Conservation (phyloP, 2,888 invertebrate species). For the Adela reaumurella region DNA sequence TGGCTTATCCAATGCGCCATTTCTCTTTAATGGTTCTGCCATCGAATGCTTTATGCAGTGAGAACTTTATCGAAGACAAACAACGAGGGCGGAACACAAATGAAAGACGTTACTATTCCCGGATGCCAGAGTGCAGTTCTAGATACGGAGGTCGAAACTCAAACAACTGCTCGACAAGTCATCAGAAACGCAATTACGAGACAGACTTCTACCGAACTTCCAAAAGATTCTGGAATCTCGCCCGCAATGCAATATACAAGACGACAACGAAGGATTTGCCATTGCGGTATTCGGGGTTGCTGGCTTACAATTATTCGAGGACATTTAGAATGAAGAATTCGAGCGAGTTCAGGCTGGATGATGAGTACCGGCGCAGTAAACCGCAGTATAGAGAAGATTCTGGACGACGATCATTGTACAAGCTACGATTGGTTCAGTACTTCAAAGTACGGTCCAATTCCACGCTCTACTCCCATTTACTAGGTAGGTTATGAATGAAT, state of each 20-base stretch:
- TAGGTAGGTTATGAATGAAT: conserved; percentile 29
- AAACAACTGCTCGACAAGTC: neutral
- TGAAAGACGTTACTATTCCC: neutral
- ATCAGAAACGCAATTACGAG: conserved; percentile 17
- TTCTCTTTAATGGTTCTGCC: neutral
- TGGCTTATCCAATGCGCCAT: conserved; percentile 19
- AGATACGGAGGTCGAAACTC: neutral
- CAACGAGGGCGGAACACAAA: neutral
- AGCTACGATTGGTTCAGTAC: conserved; percentile 31
- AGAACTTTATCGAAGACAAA: neutral
- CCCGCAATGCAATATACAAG: conserved; percentile 23
- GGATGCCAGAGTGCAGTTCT: neutral
- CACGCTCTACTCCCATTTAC: conserved; percentile 30
- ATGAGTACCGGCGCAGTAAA: no score
- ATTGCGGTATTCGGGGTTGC: conserved; percentile 25
- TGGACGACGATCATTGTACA: neutral
- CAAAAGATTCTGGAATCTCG: conserved; percentile 27
- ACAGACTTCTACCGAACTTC: conserved; percentile 28
- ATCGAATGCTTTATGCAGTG: neutral
- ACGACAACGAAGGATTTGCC: conserved; percentile 19
- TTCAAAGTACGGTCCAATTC: conserved; percentile 41
- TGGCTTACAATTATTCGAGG: conserved; percentile 27
- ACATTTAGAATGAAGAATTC: conserved; percentile 29
- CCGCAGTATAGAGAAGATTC: neutral
- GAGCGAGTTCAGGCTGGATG: conserved; percentile 17